Evolutionary conservation across 1,140 invertebrate genomes (phyloP).

Genomic region (Heliothis virescens): DNA sequence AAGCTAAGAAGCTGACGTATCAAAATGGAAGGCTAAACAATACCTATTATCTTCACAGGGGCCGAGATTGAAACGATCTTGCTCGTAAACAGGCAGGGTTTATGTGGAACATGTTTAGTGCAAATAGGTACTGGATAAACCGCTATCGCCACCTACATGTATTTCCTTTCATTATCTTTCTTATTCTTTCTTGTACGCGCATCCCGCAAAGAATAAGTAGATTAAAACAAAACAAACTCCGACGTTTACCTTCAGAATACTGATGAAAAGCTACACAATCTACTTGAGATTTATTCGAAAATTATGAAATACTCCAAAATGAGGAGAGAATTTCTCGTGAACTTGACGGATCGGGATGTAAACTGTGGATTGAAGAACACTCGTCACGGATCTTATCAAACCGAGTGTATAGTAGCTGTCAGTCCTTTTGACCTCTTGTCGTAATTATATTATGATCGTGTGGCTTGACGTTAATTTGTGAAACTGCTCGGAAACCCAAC

Average conservation of each 20-base stretch:
- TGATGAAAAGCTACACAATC: slow-evolving; percentile 15
- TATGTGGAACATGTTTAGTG: slow-evolving; percentile 44
- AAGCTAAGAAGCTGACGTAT: slow-evolving; percentile 52
- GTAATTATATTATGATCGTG: slow-evolving; percentile 71
- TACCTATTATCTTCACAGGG: slow-evolving; percentile 54
- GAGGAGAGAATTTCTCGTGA: slow-evolving; percentile 2
- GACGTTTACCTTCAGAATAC: slow-evolving; percentile 13
- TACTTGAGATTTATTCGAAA: slow-evolving; percentile 24
- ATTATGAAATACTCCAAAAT: slow-evolving; percentile 25
- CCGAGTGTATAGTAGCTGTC: slow-evolving; percentile 32
- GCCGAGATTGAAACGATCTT: slow-evolving; percentile 56
- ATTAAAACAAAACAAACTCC: slow-evolving; percentile 36
- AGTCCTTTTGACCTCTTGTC: slow-evolving; percentile 52
- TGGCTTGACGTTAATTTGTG: slow-evolving; percentile 78
- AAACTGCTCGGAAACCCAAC: slow-evolving; percentile 77
- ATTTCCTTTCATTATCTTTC: slow-evolving; percentile 35
- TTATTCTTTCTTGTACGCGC: slow-evolving; percentile 11
- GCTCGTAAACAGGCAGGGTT: slow-evolving; percentile 53
- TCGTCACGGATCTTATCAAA: slow-evolving; percentile 47
- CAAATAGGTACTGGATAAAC: slow-evolving; percentile 27
- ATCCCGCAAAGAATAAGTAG: slow-evolving; percentile 13
- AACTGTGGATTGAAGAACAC: slow-evolving; percentile 29
- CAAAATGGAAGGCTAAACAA: slow-evolving; percentile 57
- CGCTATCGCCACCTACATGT: slow-evolving; percentile 10
- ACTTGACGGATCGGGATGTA: slow-evolving; percentile 23